Percentiles rank a stretch among this genome's conserved stretches.
These are phyloP conservation scores for Oceanodroma tethys DNA, from an alignment of 2,113 vertebrate species.

Conservation along the genomic window DNA sequence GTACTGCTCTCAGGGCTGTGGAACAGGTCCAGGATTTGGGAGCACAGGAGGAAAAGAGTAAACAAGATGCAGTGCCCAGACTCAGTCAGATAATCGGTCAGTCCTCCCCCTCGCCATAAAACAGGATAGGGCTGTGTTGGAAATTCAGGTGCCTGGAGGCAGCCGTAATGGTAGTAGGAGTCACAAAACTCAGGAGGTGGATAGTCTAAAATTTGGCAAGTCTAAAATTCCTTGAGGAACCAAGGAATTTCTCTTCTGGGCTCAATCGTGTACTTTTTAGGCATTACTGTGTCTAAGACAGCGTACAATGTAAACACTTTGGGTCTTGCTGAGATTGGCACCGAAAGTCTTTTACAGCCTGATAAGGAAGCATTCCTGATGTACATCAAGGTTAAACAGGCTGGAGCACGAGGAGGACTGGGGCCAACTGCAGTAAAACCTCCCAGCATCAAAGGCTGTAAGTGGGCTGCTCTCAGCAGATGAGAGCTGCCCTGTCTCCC, in stretches of 20 bases:
- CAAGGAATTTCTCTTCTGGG: neutral
- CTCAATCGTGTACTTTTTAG: neutral
- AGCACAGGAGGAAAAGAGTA: neutral
- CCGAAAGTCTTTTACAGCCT: neutral
- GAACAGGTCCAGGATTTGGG: neutral
- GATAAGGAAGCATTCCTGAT: neutral
- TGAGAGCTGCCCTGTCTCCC: neutral
- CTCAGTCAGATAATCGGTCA: neutral
- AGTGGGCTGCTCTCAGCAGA: neutral
- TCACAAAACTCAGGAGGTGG: neutral
- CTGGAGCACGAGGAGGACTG: neutral
- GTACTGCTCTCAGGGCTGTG: neutral
- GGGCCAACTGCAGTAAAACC: neutral
- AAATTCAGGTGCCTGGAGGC: neutral
- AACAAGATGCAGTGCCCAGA: neutral
- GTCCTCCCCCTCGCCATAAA: neutral
- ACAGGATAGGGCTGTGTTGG: neutral
- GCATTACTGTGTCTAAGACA: neutral
- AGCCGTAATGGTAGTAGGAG: neutral
- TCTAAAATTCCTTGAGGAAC: neutral
- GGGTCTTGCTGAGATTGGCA: neutral
- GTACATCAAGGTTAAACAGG: neutral
- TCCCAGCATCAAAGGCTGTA: neutral
- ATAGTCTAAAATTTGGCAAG: neutral
- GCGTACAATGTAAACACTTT: neutral